phyloP scores from a whole-genome alignment of 1,140 invertebrate genomes.

The Macrocentrus cingulum region DNA sequence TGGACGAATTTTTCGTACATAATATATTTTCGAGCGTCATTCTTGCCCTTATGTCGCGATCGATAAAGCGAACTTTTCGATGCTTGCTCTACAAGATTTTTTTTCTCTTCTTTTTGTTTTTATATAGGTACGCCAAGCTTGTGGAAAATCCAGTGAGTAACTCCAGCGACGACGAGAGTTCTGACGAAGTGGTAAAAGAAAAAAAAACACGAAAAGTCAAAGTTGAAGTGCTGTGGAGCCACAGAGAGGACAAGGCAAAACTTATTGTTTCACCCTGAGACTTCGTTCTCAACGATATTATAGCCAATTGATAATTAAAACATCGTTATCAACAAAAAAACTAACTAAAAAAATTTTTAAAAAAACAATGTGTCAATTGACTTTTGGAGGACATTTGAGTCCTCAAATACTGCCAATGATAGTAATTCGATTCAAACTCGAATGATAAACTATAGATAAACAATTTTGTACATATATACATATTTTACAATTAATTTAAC shows the following conservation, averaged over 20 bases:
- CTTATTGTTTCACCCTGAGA: constrained; percentile 12
- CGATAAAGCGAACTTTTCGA: neutral
- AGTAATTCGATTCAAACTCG: neutral
- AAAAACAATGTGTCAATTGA: constrained; percentile 1
- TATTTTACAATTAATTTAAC: neutral
- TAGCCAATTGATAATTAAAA: constrained; percentile 5
- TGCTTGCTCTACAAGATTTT: neutral
- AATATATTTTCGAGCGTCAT: too few relatives aligned
- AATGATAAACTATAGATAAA: neutral
- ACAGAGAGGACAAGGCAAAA: constrained; percentile 13
- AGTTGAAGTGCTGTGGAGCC: constrained; percentile 17
- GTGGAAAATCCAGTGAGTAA: constrained; percentile 36
- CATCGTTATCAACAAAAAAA: neutral
- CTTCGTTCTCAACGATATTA: neutral
- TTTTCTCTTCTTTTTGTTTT: constrained; percentile 10
- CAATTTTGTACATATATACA: constrained; percentile 5
- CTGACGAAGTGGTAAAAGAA: constrained; percentile 30
- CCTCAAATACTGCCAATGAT: constrained; percentile 6
- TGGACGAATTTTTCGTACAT: too few relatives aligned
- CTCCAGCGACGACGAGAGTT: constrained; percentile 29
- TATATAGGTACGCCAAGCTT: constrained; percentile 46
- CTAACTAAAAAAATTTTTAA: neutral
- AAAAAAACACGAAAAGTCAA: constrained; percentile 12
- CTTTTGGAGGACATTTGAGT: too few relatives aligned
- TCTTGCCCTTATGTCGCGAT: neutral